Evolutionary conservation across 2,888 invertebrate genomes (phyloP), one percentile per base, ranked within the genome.

Genomic region (Laspeyria flexula): DNA sequence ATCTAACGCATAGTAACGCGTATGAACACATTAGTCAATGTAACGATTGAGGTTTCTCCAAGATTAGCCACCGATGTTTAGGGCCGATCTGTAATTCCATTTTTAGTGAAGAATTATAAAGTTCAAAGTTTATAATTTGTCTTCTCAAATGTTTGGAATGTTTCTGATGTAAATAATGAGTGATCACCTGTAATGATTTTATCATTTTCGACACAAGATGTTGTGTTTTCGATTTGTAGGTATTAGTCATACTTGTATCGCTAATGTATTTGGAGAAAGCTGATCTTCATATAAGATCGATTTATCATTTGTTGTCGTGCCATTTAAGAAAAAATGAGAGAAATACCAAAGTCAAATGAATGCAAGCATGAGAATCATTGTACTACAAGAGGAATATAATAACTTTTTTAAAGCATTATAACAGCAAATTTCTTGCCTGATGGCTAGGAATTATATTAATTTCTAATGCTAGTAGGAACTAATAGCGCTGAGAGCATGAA

Each of bases 1-100:
- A 85, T 84, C 77, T 77, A 60, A 55, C 69, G 73, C 67, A 74
- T 72, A 71, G 70, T 69, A 73, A 74, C 73, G 59, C 62, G 77
- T 82, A 83, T 81, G 80, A 78, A 80, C 76, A 78, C 87, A 87
- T 89, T 88, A 79, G 81, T 88, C 88, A 89, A 76, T 62, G 83
- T 83, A 75, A 75, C 71, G 75, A 84, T 79, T 73, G 37, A 75
- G 69, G 74, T 74, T 79, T 79, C 73, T 75, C 71, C 55, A 54
- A 79, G 81, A 84, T 86, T 85, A 84, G 78, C 76, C 77, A 71
- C 74, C 67, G 76, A 78, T 75, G 76, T 71, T 78, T 73, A 70
- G 55, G 62, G 67, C 73, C 75, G 70, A 81, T 79, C 79, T 75
- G 73, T 79, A 77, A 73, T 77, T 78, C 77, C 60, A 58, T 71